phyloP scores from a whole-genome alignment of 2,113 vertebrate genomes.

The Danionella cerebrum region DNA sequence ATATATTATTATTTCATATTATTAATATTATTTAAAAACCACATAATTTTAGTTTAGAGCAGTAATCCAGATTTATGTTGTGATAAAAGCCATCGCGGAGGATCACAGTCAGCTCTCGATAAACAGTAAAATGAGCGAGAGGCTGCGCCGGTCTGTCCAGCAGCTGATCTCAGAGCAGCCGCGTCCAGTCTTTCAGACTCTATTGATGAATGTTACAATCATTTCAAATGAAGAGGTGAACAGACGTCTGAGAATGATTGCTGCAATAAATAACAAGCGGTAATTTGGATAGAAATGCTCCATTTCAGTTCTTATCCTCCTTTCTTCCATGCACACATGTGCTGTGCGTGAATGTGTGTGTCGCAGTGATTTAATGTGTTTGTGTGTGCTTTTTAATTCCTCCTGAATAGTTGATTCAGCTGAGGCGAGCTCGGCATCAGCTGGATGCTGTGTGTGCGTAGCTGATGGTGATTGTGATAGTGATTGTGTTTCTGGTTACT shows the following conservation, averaged over 20 bases:
- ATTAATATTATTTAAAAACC: too few relatives aligned
- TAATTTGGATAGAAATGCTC: conserved; percentile 27
- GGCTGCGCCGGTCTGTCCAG: conserved; percentile 3
- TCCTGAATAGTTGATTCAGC: conserved; percentile 30
- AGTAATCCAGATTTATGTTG: too few relatives aligned
- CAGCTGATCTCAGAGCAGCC: conserved; percentile 10
- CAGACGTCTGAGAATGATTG: conserved; percentile 18
- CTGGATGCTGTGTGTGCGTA: conserved; percentile 4
- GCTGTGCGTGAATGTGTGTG: background rate
- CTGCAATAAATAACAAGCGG: conserved; percentile 14
- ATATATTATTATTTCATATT: too few relatives aligned
- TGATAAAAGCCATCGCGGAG: too few relatives aligned
- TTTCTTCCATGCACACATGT: background rate
- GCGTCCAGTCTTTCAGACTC: background rate
- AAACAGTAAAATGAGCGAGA: too few relatives aligned
- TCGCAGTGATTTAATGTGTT: conserved; percentile 10
- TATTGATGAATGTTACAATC: conserved; percentile 21
- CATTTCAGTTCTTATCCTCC: conserved; percentile 4
- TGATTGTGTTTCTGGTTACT: conserved; percentile 41
- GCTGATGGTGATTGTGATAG: conserved; percentile 30
- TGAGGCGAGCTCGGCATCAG: conserved; percentile 23
- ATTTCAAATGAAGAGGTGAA: conserved; percentile 16
- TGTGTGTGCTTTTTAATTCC: conserved; percentile 31
- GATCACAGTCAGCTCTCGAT: too few relatives aligned
- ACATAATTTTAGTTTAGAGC: too few relatives aligned